Evolutionary conservation across 23 tunicate species (phyloP).

Genomic region (Trididemnum clinides): DNA sequence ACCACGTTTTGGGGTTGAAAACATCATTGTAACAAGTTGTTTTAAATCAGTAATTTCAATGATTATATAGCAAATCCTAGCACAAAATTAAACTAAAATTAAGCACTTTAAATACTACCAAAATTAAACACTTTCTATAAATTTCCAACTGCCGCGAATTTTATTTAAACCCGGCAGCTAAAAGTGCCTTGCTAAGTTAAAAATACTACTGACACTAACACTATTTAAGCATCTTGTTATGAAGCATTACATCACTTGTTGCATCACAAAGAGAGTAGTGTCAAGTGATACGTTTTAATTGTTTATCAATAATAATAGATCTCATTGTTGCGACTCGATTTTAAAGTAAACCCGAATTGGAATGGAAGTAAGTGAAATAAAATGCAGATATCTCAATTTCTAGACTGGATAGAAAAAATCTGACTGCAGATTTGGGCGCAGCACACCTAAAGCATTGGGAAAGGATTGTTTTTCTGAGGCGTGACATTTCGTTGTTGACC

Average conservation of each 20-base stretch:
- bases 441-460: neutral
- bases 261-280: slow-evolving; percentile 5
- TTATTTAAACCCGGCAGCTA: neutral
- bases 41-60: too few species aligned
- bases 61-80: neutral
- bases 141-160: neutral
- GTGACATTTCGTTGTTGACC: slow-evolving; percentile 9
- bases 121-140: neutral
- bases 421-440: slow-evolving; percentile 7
- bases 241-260: neutral
- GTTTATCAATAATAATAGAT: neutral
- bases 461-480: neutral
- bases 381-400: slow-evolving; percentile 1
- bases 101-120: neutral
- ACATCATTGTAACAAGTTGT: too few species aligned
- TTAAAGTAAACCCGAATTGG: neutral
- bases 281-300: neutral
- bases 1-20: slow-evolving; percentile 16
- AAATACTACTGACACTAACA: slow-evolving; percentile 1
- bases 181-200: neutral
- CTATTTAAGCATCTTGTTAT: slow-evolving; percentile 12
- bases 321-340: neutral
- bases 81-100: neutral
- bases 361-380: neutral
- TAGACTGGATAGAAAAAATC: neutral